Evolutionary conservation across 2,113 vertebrate genomes (phyloP).

Genomic region (Anhinga rufa): DNA sequence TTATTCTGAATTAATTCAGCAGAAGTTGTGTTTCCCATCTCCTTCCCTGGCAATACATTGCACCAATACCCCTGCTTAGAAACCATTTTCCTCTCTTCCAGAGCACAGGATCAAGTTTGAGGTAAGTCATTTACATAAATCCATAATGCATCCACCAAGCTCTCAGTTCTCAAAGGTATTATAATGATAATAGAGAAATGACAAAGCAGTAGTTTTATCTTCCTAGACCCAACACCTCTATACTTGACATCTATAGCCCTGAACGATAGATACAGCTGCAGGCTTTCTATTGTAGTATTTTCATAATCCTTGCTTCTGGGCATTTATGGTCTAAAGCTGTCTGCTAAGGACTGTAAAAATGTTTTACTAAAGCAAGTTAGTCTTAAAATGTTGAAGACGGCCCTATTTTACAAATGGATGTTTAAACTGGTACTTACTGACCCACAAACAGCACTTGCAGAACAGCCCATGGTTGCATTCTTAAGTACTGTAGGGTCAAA

Average conservation of each 20-base stretch:
- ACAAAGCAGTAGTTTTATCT: slow-evolving; percentile 43
- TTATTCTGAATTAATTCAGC: slow-evolving; percentile 43
- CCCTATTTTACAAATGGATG: not conserved
- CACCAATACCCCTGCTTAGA: not conserved
- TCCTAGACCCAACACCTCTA: slow-evolving; percentile 3
- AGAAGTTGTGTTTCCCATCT: not conserved
- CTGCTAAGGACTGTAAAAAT: not conserved
- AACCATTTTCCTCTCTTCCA: not conserved
- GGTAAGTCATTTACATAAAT: slow-evolving; percentile 63
- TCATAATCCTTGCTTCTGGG: slow-evolving; percentile 18
- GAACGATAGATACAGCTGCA: slow-evolving; percentile 6
- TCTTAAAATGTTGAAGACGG: not conserved
- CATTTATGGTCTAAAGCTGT: not conserved
- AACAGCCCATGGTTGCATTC: not conserved
- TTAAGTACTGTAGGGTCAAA: not conserved
- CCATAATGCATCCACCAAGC: slow-evolving; percentile 47
- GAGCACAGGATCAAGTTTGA: slow-evolving; percentile 14
- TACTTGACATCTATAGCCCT: slow-evolving; percentile 43
- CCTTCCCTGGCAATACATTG: not conserved
- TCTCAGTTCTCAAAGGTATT: slow-evolving; percentile 21
- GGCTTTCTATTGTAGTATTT: slow-evolving; percentile 12
- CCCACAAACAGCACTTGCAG: not conserved
- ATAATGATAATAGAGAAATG: slow-evolving; percentile 49
- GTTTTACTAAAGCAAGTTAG: not conserved
- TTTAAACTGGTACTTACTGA: not conserved